Evolutionary conservation across 2,888 invertebrate species (phyloP).

Genomic region (Ferdinandea cuprea): DNA sequence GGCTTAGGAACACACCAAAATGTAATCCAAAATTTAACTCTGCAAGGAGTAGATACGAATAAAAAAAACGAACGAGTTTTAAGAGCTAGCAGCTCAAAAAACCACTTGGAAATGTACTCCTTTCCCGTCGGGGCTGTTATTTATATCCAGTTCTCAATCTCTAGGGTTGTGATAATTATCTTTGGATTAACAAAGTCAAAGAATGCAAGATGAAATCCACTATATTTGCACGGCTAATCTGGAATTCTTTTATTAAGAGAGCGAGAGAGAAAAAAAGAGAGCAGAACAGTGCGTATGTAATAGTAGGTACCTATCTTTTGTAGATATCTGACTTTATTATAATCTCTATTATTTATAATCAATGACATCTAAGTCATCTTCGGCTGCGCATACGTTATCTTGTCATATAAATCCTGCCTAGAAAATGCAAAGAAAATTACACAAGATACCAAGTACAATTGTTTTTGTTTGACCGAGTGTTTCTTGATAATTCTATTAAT

Average conservation of each 20-base stretch:
- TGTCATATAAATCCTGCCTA: slow-evolving; percentile 30
- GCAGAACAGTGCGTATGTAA: no score
- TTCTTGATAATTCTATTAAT: slow-evolving; percentile 54
- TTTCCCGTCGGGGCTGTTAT: slow-evolving; percentile 32
- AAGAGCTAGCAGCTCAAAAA: slow-evolving; percentile 71
- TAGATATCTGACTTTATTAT: slow-evolving; percentile 43
- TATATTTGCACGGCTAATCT: slow-evolving; percentile 61
- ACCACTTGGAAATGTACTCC: slow-evolving; percentile 61
- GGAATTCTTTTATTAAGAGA: slow-evolving; percentile 1
- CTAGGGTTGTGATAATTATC: slow-evolving; percentile 47
- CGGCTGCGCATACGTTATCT: slow-evolving; percentile 29
- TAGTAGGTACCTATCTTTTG: no score
- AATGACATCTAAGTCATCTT: slow-evolving; percentile 64
- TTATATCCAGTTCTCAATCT: slow-evolving; percentile 42
- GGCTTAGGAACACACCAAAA: slow-evolving; percentile 35
- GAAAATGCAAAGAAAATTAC: slow-evolving; percentile 25
- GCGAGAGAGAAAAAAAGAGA: not conserved
- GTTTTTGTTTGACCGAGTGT: slow-evolving; percentile 13
- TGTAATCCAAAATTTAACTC: slow-evolving; percentile 22
- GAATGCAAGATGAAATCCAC: slow-evolving; percentile 54
- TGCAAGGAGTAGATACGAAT: not conserved
- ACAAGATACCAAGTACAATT: slow-evolving; percentile 8
- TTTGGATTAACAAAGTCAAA: slow-evolving; percentile 63
- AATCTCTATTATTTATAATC: slow-evolving; percentile 70
- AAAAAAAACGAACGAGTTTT: slow-evolving; percentile 50